Base-by-base conservation (phyloP, 1,140 invertebrate species). In the Helicorthomorpha holstii region DNA sequence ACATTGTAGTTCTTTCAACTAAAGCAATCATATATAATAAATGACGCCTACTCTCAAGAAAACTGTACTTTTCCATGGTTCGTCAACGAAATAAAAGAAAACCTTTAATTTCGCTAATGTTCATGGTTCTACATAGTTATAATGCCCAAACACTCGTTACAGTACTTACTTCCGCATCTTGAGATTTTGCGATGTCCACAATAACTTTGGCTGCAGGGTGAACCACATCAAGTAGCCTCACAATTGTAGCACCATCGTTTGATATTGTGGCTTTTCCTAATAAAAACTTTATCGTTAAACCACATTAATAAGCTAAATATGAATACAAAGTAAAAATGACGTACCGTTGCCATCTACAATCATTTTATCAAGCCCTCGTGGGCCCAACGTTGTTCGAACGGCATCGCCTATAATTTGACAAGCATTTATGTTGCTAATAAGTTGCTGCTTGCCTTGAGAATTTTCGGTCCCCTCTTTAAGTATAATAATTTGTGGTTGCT, bases 371-470 rank as follows among this genome's bases (percentile, higher is more conserved):
- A 99, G 96, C 29, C 96, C 96, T 27, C 95, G 77, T 44, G 96
- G 96, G 53, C 96, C 96, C 10, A 99, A 72, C 2, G 96, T 99
- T 19, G 96, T 98, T 43, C 92, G 76, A 27, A 92, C 85, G 49
- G 92, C 86, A 75, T 98, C 95, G 21, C 89, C 88, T 44, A 99
- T 82, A 12, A 83, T 76, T 70, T 92, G 85, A 66, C 96, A 99
- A n/a, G 96, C 96, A 81, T 91, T 97, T 68, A 99, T 98, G 68
- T 99, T 99, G 43, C 90, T 96, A 55, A 98, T 80, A 44, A 99
- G 72, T 66, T 99, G 95, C 2, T 85, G 80, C 62, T 91, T 93
- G 34, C 95, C 96, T 70, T 99, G 93, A 19, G 86, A 83, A 56
- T 82, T 80, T 65, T 98, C 94, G 22, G 96, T 98, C 12, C 96